Evolutionary conservation across 2,797 vertebrate genomes (phyloP), one percentile per base, ranked within the genome.

Genomic region (Sebastes melanostomus): DNA sequence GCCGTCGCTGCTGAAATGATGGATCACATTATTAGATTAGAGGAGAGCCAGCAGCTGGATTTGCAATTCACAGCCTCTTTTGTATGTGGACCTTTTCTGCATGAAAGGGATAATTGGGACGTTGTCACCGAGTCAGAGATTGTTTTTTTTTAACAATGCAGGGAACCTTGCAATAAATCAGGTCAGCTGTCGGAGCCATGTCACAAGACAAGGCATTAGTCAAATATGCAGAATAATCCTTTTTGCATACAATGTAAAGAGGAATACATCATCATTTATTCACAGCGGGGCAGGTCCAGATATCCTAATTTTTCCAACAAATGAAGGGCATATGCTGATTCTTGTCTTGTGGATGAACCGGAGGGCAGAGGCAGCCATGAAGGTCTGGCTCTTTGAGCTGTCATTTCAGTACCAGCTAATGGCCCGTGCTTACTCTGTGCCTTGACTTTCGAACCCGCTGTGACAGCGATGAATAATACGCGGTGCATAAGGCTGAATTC

Each of bases 11-110:
- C 80, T 86, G 81, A 91, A 85, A 93, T 92, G 93, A 94, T 94
- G 93, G 92, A 94, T 94, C 91, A 92, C 93, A 89, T 94, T 91
- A 94, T 94, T 93, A 93, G 91, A 91, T 92, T 84, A 89, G 36
- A 85, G 82, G 71, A 83, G 83, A 86, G 83, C 81, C 66, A 62
- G 85, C 77, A 67, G 78, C 84, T 86, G 81, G 87, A 94, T 94
- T 94, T 94, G 91, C 91, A 93, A 92, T 94, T 94, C 92, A 90
- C 89, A 81, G 38, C 32, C 74, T 87, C 71, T 87, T 87, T 88
- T 93, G 87, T 84, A 86, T 69, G 54, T 79, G 72, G 82, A 91
- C 81, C 88, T 91, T 84, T 86, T 93, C 87, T 90, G 86, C 91
- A 91, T 92, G 88, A 89, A 89, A 80, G 72, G 86, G 80, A 92